These are phyloP conservation scores for Pachypeltis micranthus DNA, from an alignment of 1,140 invertebrate species.

Conservation along the genomic window DNA sequence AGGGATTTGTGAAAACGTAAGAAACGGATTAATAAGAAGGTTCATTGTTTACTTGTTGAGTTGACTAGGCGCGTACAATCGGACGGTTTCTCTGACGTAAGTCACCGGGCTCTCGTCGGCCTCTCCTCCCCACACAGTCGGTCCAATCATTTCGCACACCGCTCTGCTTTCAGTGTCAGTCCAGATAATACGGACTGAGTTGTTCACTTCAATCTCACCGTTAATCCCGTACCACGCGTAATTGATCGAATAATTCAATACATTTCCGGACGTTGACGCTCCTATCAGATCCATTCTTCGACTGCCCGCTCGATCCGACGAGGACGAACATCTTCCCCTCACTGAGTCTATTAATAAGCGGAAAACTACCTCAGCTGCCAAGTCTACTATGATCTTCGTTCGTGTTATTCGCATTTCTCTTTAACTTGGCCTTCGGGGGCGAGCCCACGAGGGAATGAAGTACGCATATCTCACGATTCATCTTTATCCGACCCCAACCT, in stretches of 20 bases:
- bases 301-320: background rate
- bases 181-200: slow-evolving; percentile 19
- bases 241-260: slow-evolving; percentile 11
- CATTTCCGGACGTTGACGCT: background rate
- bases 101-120: background rate
- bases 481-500: too few relatives aligned
- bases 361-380: slow-evolving; percentile 1
- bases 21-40: background rate
- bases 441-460: too few relatives aligned
- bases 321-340: background rate
- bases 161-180: slow-evolving; percentile 20
- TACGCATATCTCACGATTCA: too few relatives aligned
- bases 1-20: too few relatives aligned
- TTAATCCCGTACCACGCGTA: slow-evolving; percentile 22
- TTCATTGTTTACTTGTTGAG: background rate
- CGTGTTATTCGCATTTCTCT: too few relatives aligned
- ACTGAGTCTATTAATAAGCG: background rate
- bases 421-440: too few relatives aligned
- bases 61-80: background rate
- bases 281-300: background rate
- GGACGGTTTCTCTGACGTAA: background rate
- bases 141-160: slow-evolving; percentile 18
- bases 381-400: background rate
- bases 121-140: background rate
- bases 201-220: slow-evolving; percentile 21